Conservation (phyloP, 37 sponge, comb jelly and placozoan species). For the Cliona cf. orientalis region DNA sequence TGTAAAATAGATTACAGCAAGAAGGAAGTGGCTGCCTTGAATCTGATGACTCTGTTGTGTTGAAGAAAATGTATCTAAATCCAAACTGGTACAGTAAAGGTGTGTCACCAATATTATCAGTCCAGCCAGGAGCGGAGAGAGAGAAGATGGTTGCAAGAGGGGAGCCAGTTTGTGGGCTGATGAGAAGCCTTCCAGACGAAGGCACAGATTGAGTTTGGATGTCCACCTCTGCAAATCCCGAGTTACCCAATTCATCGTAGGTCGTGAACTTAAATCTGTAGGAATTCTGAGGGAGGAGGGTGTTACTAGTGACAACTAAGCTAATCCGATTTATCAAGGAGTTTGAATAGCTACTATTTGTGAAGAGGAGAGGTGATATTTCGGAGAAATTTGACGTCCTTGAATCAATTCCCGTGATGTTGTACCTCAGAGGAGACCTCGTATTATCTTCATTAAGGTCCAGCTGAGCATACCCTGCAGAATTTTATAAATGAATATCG, state of each 20-base stretch:
- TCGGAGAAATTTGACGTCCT: not conserved
- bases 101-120: slow-evolving; percentile 32
- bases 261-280: slow-evolving; percentile 29
- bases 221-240: slow-evolving; percentile 28
- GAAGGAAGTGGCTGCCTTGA: no score
- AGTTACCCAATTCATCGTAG: not conserved
- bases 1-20: no score
- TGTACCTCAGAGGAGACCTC: not conserved
- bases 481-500: no score
- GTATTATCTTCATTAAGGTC: not conserved
- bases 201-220: slow-evolving; percentile 15
- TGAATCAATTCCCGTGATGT: not conserved
- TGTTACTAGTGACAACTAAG: not conserved
- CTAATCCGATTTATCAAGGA: slow-evolving; percentile 10
- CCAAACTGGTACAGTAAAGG: slow-evolving; percentile 70
- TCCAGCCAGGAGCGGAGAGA: slow-evolving; percentile 37
- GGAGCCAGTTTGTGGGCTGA: slow-evolving; percentile 1
- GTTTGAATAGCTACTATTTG: not conserved
- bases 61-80: not conserved
- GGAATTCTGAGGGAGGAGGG: slow-evolving; percentile 32
- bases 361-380: not conserved
- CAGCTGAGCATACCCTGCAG: slow-evolving; percentile 34
- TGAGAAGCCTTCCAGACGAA: slow-evolving; percentile 21
- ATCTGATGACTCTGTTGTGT: not conserved
- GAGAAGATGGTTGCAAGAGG: slow-evolving; percentile 19